phyloP scores from a whole-genome alignment of 2,888 invertebrate species.

The Drosophila putrida region DNA sequence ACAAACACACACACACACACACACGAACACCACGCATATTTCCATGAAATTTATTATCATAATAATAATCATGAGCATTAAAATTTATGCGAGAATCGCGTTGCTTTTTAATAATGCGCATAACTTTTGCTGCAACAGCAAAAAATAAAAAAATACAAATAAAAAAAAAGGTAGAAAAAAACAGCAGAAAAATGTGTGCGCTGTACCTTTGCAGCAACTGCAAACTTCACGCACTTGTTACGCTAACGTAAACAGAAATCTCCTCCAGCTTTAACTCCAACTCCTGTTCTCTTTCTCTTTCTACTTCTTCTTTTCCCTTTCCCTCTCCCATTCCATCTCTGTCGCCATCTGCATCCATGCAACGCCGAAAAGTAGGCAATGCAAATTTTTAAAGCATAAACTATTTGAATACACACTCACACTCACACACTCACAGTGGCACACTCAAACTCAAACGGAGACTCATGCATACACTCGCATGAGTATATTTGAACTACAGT shows the following conservation, averaged over 20 bases:
- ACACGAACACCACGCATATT: conserved; percentile 25
- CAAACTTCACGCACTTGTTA: conserved; percentile 19
- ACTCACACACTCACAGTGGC: background rate
- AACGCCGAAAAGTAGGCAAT: conserved; percentile 63
- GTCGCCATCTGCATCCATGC: background rate
- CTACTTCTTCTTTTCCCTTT: background rate
- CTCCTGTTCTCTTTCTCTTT: background rate
- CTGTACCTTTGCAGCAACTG: conserved; percentile 11
- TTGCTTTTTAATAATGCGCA: conserved; percentile 62
- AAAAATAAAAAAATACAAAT: conserved; percentile 20
- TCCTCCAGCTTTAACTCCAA: background rate
- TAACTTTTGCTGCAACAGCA: conserved; percentile 53
- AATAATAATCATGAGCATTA: conserved; percentile 62
- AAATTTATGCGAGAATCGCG: conserved; percentile 58
- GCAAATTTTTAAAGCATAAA: conserved; percentile 54
- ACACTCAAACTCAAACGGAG: background rate
- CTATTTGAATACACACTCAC: conserved; percentile 19
- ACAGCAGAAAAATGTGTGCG: background rate
- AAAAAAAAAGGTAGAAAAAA: background rate
- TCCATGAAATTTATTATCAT: conserved; percentile 50
- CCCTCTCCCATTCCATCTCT: background rate
- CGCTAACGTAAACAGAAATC: conserved; percentile 18
- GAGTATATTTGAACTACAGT: conserved; percentile 47
- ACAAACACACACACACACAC: conserved; percentile 4
- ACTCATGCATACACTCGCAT: conserved; percentile 7